phyloP scores from a whole-genome alignment of 2,888 invertebrate genomes.

The Amphiduros pacificus region DNA sequence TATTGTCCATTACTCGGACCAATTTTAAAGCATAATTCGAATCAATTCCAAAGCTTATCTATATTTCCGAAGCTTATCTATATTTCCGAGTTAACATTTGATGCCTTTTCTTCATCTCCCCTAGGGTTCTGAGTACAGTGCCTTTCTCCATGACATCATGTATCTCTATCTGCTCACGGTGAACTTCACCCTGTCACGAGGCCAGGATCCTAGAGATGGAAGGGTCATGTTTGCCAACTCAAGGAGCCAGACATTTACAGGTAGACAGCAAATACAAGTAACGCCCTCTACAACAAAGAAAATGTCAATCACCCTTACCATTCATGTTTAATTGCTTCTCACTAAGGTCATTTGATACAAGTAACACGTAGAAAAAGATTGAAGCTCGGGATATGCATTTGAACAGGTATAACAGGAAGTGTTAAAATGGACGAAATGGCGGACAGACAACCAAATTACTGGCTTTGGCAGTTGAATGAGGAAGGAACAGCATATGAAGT shows the following conservation, averaged over 20 bases:
- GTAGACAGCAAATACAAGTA: no score
- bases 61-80: no score
- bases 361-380: not conserved
- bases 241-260: slow-evolving; percentile 8
- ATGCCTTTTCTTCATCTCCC: no score
- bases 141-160: slow-evolving; percentile 42
- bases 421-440: slow-evolving; percentile 44
- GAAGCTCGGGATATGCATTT: not conserved
- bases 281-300: no score
- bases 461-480: slow-evolving; percentile 38
- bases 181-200: slow-evolving; percentile 36
- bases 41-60: no score
- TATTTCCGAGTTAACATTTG: no score
- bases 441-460: slow-evolving; percentile 46
- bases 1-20: no score
- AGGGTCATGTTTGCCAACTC: slow-evolving; percentile 35
- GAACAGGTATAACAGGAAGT: slow-evolving; percentile 40
- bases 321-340: no score
- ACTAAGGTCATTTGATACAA: not conserved
- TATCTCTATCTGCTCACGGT: slow-evolving; percentile 41
- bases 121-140: slow-evolving; percentile 40
- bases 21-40: no score
- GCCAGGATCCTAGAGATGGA: slow-evolving; percentile 37
- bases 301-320: no score
- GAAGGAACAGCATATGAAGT: slow-evolving; percentile 1